These are phyloP conservation scores for Synanceia verrucosa DNA, from an alignment of 2,797 vertebrate genomes.

Conservation along the genomic window DNA sequence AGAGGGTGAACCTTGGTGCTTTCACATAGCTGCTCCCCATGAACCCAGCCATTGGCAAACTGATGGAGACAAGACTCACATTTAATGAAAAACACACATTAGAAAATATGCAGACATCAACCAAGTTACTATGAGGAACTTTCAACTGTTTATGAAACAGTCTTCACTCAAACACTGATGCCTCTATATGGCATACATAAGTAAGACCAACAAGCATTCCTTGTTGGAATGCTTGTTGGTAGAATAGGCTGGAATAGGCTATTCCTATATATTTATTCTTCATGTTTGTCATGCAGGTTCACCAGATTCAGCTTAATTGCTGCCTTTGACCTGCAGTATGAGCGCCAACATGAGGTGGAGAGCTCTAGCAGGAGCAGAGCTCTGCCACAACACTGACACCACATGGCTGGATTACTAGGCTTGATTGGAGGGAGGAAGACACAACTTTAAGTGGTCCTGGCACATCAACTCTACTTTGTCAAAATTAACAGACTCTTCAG, in stretches of 20 bases:
- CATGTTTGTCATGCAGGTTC: not conserved
- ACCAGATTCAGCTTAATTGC: not conserved
- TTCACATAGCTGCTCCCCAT: slow-evolving; percentile 93
- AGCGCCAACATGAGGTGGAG: too few species aligned
- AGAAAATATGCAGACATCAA: slow-evolving; percentile 13
- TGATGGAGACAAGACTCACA: slow-evolving; percentile 65
- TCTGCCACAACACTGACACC: not conserved
- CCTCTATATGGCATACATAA: not conserved
- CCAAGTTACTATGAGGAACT: not conserved
- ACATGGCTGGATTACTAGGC: not conserved
- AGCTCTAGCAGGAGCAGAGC: not conserved
- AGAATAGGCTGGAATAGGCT: not conserved
- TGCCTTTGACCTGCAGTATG: too few species aligned
- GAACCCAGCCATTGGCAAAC: slow-evolving; percentile 95
- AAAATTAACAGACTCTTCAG: not conserved
- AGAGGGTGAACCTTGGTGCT: slow-evolving; percentile 92
- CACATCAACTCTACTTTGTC: slow-evolving; percentile 10
- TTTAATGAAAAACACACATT: slow-evolving; percentile 7
- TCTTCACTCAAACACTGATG: not conserved
- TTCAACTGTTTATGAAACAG: not conserved
- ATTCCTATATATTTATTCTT: not conserved
- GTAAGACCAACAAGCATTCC: too few species aligned
- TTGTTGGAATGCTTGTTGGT: too few species aligned
- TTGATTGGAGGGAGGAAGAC: fast-evolving
- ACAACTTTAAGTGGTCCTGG: slow-evolving; percentile 1